A percentile compares a stretch with the other conserved stretches of the same genome.
Evolutionary conservation across 1,140 invertebrate species (phyloP).

Genomic region (Sycobia sp.): DNA sequence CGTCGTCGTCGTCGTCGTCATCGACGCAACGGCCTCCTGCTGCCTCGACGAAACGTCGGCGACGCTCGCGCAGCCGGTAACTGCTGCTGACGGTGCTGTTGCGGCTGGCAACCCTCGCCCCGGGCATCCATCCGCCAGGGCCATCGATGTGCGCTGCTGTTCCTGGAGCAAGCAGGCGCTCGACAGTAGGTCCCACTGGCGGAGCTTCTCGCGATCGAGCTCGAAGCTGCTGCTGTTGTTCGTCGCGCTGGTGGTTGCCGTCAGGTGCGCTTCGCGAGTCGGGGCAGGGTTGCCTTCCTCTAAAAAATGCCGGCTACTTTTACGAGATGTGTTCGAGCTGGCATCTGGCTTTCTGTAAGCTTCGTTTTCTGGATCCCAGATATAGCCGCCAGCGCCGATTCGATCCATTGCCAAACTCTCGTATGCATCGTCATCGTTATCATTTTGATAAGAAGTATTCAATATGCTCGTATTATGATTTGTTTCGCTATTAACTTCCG

Average conservation of each 20-base stretch:
- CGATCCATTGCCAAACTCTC: constrained; percentile 52
- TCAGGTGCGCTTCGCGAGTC: constrained; percentile 6
- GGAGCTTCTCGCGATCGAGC: constrained; percentile 81
- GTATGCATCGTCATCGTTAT: constrained; percentile 46
- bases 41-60: constrained; percentile 25
- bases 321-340: background rate
- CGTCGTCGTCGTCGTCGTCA: constrained; percentile 11
- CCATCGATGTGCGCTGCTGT: constrained; percentile 53
- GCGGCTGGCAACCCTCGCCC: constrained; percentile 52
- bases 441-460: background rate
- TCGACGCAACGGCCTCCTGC: constrained; percentile 12
- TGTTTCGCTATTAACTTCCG: background rate
- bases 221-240: constrained; percentile 62
- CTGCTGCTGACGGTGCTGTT: constrained; percentile 28
- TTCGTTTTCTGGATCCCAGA: constrained; percentile 60
- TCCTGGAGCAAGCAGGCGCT: constrained; percentile 69
- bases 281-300: constrained; percentile 62
- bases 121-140: constrained; percentile 48
- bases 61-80: constrained; percentile 32
- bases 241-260: constrained; percentile 35
- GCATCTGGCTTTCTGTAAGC: constrained; percentile 42
- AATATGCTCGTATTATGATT: background rate
- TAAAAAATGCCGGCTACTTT: constrained; percentile 61
- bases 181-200: constrained; percentile 86
- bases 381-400: constrained; percentile 52